Conservation (phyloP, 2,797 vertebrate genomes). For the Myioborus melanocephalus region DNA sequence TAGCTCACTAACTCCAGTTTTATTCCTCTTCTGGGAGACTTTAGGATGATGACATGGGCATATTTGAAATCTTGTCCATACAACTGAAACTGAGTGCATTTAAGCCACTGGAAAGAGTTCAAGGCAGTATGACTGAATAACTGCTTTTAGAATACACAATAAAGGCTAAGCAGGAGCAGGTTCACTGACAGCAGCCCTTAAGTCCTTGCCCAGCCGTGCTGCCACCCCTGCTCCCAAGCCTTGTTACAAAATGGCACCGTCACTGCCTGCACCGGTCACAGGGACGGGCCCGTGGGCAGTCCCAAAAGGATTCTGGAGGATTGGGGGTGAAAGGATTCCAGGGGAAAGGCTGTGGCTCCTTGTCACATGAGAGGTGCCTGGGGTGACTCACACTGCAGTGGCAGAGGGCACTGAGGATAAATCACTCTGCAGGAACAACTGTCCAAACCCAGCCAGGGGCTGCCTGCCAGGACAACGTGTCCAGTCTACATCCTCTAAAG, state of each 20-base stretch:
- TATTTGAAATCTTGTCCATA: background rate
- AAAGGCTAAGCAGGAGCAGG: background rate
- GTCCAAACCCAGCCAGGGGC: background rate
- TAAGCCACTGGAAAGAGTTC: background rate
- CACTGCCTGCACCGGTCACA: accelerated
- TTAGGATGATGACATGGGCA: background rate
- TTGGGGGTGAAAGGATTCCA: accelerated
- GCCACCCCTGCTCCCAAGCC: background rate
- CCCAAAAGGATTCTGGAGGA: accelerated
- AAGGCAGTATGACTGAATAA: background rate
- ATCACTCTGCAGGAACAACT: conserved; percentile 22
- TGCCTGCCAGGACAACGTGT: background rate
- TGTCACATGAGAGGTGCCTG: background rate
- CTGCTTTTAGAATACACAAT: background rate
- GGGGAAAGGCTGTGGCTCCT: background rate
- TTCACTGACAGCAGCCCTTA: background rate
- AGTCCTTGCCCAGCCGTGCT: background rate
- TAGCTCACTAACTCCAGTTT: background rate
- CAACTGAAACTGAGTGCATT: background rate
- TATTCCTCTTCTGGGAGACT: background rate
- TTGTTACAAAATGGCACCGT: background rate
- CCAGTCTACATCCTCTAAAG: background rate
- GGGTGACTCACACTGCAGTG: background rate
- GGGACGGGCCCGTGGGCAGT: accelerated
- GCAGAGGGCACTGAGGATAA: background rate